Conservation (phyloP, 2,888 invertebrate genomes). For the Drepanosiphum platanoidis region DNA sequence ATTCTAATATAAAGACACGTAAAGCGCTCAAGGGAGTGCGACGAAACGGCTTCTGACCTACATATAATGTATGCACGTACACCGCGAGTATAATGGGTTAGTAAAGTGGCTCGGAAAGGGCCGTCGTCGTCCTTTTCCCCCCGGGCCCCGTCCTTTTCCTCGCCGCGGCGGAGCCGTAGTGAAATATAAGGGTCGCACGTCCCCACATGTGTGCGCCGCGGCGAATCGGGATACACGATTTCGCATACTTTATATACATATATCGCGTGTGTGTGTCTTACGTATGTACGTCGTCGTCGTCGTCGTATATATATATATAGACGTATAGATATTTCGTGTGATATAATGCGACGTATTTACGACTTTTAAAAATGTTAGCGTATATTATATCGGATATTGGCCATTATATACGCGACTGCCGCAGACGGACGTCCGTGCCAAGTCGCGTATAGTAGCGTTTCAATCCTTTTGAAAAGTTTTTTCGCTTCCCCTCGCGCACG, state of each 20-base stretch:
- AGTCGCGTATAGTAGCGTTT: not conserved
- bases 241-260: too few species aligned
- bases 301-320: too few species aligned
- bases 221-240: not conserved
- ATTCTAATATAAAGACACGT: not conserved
- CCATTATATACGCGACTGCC: not conserved
- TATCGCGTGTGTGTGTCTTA: too few species aligned
- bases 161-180: not conserved
- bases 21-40: slow-evolving; percentile 1
- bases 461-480: slow-evolving; percentile 5
- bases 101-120: slow-evolving; percentile 42
- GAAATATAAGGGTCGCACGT: not conserved
- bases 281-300: not conserved
- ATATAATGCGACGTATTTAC: too few species aligned
- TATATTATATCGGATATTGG: not conserved
- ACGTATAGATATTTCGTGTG: too few species aligned
- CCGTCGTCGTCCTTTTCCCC: not conserved
- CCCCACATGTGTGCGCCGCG: not conserved
- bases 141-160: not conserved
- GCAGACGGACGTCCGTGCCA: slow-evolving; percentile 22
- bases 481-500: not conserved
- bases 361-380: not conserved
- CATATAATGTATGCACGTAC: not conserved
- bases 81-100: slow-evolving; percentile 20
- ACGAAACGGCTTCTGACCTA: slow-evolving; percentile 34